phyloP scores from a whole-genome alignment of 2,888 invertebrate species.

The Sarcophaga rosellei region DNA sequence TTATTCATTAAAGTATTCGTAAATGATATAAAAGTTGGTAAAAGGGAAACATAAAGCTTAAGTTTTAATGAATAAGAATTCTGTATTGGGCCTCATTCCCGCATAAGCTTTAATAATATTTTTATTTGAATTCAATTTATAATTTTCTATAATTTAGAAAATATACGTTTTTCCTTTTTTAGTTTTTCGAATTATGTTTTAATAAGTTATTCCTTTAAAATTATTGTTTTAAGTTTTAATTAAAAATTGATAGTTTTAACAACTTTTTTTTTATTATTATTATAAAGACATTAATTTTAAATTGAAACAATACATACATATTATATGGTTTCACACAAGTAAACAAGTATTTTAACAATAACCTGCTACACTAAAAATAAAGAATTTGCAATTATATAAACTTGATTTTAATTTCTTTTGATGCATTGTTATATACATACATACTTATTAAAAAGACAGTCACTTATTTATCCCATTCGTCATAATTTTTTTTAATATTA shows the following conservation, averaged over 20 bases:
- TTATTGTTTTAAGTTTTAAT: neutral
- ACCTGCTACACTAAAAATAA: neutral
- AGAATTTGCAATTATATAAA: neutral
- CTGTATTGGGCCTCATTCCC: neutral
- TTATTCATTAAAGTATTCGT: conserved; percentile 30
- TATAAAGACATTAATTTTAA: conserved; percentile 11
- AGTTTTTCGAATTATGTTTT: neutral
- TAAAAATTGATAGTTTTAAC: neutral
- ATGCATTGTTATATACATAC: too few relatives aligned
- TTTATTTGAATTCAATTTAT: neutral
- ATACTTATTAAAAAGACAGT: too few relatives aligned
- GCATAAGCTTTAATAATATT: neutral
- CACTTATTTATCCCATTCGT: too few relatives aligned
- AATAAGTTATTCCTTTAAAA: neutral
- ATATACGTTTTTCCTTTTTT: neutral
- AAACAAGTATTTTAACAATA: neutral
- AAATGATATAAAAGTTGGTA: conserved; percentile 16
- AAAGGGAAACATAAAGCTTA: neutral
- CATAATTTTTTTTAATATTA: too few relatives aligned
- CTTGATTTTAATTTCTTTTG: too few relatives aligned
- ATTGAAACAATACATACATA: neutral
- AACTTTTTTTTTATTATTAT: neutral
- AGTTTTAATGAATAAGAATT: neutral
- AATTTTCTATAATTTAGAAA: neutral
- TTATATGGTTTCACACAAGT: neutral